A percentile compares a stretch with the other conserved stretches of the same genome.
Evolutionary conservation across 2,113 vertebrate genomes (phyloP).

Genomic region (Tragelaphus imberbis): DNA sequence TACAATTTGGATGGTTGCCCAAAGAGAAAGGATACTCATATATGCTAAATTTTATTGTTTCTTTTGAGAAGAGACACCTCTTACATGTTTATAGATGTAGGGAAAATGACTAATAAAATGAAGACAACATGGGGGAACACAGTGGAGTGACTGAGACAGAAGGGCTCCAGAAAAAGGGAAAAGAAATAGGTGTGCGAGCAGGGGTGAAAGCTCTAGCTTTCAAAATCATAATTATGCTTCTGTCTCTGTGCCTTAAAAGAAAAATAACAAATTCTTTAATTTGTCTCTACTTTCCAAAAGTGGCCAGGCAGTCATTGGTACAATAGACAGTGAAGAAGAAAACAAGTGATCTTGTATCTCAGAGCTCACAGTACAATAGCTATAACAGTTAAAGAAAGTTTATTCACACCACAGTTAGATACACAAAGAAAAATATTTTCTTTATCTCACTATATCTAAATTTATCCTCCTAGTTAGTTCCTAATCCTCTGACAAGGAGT

Average conservation of each 20-base stretch:
- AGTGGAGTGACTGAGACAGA: not conserved
- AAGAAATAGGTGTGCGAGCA: not conserved
- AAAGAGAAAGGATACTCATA: not conserved
- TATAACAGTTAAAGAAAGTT: not conserved
- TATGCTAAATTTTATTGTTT: not conserved
- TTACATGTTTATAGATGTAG: not conserved
- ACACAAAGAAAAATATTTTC: not conserved
- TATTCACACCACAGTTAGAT: not conserved
- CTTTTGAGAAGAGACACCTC: not conserved
- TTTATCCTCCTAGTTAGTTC: not conserved
- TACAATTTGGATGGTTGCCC: not conserved
- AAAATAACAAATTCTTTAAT: not conserved
- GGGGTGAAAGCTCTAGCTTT: not conserved
- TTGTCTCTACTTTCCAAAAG: not conserved
- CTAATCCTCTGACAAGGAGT: not conserved
- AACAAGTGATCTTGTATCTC: not conserved
- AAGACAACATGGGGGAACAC: not conserved
- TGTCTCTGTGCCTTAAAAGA: not conserved
- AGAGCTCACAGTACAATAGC: not conserved
- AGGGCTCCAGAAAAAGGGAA: not conserved
- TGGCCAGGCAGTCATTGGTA: not conserved
- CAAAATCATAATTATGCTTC: not conserved
- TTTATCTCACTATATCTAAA: not conserved
- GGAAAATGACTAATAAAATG: not conserved
- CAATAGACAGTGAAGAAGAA: not conserved